Percentiles rank a stretch among this genome's conserved stretches.
Conservation (phyloP, 2,888 invertebrate genomes). For the Phaedon cochleariae region DNA sequence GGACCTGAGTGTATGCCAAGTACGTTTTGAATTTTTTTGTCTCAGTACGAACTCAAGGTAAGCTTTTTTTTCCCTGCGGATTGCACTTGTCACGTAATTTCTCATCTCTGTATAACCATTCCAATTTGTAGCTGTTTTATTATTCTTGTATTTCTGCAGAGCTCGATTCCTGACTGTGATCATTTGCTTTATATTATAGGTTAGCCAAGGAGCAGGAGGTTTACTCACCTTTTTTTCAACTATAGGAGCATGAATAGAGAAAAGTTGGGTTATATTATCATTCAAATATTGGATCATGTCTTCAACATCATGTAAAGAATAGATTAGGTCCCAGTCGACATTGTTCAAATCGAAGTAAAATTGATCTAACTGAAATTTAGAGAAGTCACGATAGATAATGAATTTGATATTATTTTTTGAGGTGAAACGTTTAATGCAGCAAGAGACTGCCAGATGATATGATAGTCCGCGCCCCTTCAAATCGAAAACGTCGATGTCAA, state of each 20-base stretch:
- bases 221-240: slow-evolving; percentile 1
- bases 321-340: slow-evolving; percentile 9
- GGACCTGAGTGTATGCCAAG: slow-evolving; percentile 7
- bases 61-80: slow-evolving; percentile 1
- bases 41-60: slow-evolving; percentile 1
- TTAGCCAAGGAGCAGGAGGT: slow-evolving; percentile 14
- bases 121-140: not conserved
- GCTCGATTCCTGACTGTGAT: slow-evolving; percentile 2
- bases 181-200: slow-evolving; percentile 8
- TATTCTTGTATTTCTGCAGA: slow-evolving; percentile 1
- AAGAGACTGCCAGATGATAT: not conserved
- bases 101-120: not conserved
- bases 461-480: not conserved
- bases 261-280: not conserved
- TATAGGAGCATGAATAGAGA: slow-evolving; percentile 1
- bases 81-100: not conserved
- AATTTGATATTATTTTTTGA: not conserved
- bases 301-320: slow-evolving; percentile 1
- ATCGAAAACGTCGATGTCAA: not conserved
- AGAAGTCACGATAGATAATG: not conserved
- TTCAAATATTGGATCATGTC: not conserved
- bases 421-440: not conserved
- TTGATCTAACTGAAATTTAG: not conserved
- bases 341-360: not conserved
- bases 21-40: not conserved